Evolutionary conservation across 2,113 vertebrate species (phyloP).

Genomic region (Desmodus rotundus): DNA sequence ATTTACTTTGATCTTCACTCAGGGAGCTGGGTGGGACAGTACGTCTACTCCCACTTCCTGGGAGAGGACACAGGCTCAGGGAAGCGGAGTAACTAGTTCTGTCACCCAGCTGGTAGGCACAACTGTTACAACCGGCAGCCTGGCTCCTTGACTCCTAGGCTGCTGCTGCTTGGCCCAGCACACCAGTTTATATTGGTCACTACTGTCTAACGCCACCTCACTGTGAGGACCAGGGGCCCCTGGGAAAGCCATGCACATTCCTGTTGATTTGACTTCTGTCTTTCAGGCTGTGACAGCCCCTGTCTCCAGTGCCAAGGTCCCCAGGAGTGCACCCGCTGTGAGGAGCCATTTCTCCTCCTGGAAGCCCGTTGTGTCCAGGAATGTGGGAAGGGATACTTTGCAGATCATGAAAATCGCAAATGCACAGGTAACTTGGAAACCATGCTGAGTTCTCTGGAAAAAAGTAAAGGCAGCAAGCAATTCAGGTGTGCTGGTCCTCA

Average conservation of each 20-base stretch:
- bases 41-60: background rate
- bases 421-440: conserved; percentile 84
- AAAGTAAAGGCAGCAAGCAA: background rate
- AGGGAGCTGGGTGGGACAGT: background rate
- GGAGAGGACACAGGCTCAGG: background rate
- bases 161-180: background rate
- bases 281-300: conserved; percentile 86
- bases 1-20: background rate
- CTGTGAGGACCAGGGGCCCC: background rate
- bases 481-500: background rate
- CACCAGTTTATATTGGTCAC: background rate
- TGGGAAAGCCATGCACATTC: background rate
- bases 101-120: background rate
- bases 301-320: conserved; percentile 85
- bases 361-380: conserved; percentile 82
- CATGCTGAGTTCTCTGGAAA: background rate
- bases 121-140: background rate
- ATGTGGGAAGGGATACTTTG: conserved; percentile 82
- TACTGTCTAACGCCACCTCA: background rate
- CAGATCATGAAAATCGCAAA: conserved; percentile 70
- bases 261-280: background rate
- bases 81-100: background rate
- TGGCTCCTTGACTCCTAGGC: background rate
- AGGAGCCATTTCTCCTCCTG: conserved; percentile 80
- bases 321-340: conserved; percentile 83